Percentiles rank a stretch among this genome's conserved stretches.
These are phyloP conservation scores for Torymus tubicola DNA, from an alignment of 2,888 invertebrate genomes.

Conservation along the genomic window DNA sequence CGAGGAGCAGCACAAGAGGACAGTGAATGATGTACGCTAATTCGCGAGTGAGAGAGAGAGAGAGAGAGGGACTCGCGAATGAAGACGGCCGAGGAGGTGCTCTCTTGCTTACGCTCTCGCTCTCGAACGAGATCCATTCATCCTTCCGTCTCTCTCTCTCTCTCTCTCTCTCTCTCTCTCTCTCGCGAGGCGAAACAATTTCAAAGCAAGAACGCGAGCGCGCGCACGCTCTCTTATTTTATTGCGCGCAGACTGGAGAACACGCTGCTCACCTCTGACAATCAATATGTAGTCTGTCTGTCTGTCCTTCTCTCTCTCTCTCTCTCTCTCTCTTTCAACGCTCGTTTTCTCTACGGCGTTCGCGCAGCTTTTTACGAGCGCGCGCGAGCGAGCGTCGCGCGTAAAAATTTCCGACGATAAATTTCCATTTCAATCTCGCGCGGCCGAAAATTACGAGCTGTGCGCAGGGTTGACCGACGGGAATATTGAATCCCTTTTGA, in stretches of 20 bases:
- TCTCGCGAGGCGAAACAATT: constrained; percentile 23
- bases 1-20: not conserved
- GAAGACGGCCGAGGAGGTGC: not conserved
- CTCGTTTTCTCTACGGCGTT: no score
- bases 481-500: constrained; percentile 13
- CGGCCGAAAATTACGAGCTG: constrained; percentile 13
- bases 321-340: no score
- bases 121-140: not conserved
- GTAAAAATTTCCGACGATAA: constrained; percentile 24
- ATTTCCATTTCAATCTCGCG: constrained; percentile 22
- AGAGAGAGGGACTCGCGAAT: not conserved
- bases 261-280: not conserved
- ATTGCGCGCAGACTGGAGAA: constrained; percentile 4
- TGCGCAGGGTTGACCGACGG: not conserved
- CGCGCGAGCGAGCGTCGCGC: not conserved
- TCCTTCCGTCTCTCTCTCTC: not conserved
- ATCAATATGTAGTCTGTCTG: constrained; percentile 14
- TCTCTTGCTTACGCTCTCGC: not conserved
- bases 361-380: no score
- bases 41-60: not conserved
- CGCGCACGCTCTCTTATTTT: constrained; percentile 14
- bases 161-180: not conserved
- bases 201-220: not conserved
- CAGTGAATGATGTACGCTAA: constrained; percentile 47
- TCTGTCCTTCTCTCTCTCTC: no score